These are phyloP conservation scores for Muntiacus reevesi DNA, from an alignment of 2,113 vertebrate species.

Conservation along the genomic window DNA sequence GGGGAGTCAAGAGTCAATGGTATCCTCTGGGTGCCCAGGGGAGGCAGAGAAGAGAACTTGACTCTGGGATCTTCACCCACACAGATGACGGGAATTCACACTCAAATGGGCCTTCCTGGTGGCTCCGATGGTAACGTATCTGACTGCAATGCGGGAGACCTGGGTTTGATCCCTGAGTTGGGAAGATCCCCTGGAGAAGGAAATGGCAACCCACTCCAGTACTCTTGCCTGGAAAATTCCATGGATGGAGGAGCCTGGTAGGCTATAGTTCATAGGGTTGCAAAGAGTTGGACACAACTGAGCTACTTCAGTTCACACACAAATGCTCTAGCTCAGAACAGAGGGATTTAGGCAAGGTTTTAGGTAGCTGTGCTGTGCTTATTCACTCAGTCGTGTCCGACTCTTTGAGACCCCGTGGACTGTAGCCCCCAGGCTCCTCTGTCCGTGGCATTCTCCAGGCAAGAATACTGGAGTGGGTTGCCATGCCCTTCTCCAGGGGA, in stretches of 20 bases:
- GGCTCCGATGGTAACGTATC: background rate
- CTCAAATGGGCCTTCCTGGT: background rate
- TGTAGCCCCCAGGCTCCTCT: background rate
- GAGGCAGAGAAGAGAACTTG: background rate
- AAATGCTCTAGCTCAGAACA: background rate
- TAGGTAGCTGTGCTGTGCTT: background rate
- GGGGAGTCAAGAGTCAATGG: background rate
- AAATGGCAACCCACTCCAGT: background rate
- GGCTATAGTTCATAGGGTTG: background rate
- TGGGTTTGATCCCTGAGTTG: accelerated
- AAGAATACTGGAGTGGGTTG: background rate
- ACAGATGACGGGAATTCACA: background rate
- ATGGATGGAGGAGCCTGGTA: background rate
- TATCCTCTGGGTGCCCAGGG: background rate
- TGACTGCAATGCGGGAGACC: background rate
- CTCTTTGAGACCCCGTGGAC: background rate
- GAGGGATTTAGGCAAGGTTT: background rate
- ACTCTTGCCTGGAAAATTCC: background rate
- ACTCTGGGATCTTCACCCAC: background rate
- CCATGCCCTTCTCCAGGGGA: background rate
- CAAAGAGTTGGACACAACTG: background rate
- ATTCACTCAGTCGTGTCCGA: background rate
- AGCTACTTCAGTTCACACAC: background rate
- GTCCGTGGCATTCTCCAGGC: background rate
- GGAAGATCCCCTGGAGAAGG: background rate